These are phyloP conservation scores for Sturmia bella DNA, from an alignment of 2,888 invertebrate species.

Conservation along the genomic window DNA sequence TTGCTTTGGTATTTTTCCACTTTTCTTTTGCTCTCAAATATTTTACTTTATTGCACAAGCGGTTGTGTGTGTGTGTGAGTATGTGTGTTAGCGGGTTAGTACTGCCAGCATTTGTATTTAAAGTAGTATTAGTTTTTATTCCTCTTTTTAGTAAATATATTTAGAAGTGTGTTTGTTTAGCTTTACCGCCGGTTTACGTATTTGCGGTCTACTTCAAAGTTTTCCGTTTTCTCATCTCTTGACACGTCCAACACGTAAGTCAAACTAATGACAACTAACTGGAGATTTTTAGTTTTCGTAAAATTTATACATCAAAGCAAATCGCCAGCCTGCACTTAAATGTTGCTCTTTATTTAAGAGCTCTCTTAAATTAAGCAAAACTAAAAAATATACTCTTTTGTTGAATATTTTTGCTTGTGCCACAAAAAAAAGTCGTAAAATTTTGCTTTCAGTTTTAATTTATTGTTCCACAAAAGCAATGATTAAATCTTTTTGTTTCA, in stretches of 20 bases:
- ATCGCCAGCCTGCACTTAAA: background rate
- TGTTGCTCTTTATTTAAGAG: background rate
- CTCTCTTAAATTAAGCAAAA: conserved; percentile 1
- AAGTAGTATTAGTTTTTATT: conserved; percentile 10
- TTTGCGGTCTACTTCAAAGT: conserved; percentile 9
- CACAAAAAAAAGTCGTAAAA: background rate
- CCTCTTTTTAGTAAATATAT: conserved; percentile 1
- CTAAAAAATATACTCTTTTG: background rate
- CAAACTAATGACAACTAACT: conserved; percentile 56
- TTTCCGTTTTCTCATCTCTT: conserved; percentile 18
- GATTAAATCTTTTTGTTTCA: conserved; percentile 55
- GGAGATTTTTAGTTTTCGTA: conserved; percentile 15
- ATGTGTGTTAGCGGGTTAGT: conserved; percentile 45
- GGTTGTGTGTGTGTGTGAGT: background rate
- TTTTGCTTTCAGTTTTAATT: background rate
- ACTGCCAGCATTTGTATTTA: background rate
- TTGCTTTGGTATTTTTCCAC: background rate
- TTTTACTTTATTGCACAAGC: conserved; percentile 5
- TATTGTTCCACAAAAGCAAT: conserved; percentile 32
- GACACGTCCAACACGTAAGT: conserved; percentile 25
- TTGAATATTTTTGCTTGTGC: conserved; percentile 11
- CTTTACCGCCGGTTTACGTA: conserved; percentile 55
- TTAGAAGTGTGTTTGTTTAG: background rate
- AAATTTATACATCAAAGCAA: conserved; percentile 33
- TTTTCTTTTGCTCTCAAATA: conserved; percentile 20